Evolutionary conservation across 2,797 vertebrate genomes (phyloP).

Genomic region (Lerista edwardsae): DNA sequence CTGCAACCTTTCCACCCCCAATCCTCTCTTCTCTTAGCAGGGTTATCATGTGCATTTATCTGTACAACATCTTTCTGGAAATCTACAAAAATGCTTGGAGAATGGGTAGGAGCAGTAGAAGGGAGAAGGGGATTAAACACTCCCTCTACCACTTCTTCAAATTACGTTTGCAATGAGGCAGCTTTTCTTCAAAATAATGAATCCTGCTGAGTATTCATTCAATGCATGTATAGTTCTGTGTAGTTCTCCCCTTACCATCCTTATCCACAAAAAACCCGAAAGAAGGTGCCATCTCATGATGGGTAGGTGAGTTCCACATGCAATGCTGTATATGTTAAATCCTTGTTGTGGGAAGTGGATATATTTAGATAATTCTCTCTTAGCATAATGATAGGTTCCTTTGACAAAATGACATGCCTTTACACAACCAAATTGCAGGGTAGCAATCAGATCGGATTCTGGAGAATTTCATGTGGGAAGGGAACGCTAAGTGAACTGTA

Average conservation of each 20-base stretch:
- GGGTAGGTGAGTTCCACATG: not conserved
- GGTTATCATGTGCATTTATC: not conserved
- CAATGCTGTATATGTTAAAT: conserved; percentile 41
- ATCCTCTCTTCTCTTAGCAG: not conserved
- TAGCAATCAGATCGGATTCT: conserved; percentile 32
- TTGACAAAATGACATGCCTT: conserved; percentile 59
- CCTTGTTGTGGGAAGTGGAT: not conserved
- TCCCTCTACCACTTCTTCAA: not conserved
- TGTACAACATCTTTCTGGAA: not conserved
- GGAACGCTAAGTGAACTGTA: not conserved
- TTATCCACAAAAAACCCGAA: not conserved
- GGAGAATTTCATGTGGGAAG: conserved; percentile 14
- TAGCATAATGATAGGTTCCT: conserved; percentile 54
- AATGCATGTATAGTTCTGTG: not conserved
- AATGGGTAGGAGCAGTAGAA: no score
- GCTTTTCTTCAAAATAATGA: not conserved
- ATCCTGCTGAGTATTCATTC: not conserved
- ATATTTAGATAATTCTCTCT: conserved; percentile 57
- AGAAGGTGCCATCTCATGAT: not conserved
- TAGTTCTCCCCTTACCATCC: not conserved
- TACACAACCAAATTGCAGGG: conserved; percentile 57
- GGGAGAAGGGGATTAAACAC: not conserved
- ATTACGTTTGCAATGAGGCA: not conserved
- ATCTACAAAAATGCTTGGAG: no score
- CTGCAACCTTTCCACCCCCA: no score